Evolutionary conservation across 2,797 vertebrate genomes (phyloP), one percentile per base, ranked within the genome.

Genomic region (Gymnoscopelus braueri): DNA sequence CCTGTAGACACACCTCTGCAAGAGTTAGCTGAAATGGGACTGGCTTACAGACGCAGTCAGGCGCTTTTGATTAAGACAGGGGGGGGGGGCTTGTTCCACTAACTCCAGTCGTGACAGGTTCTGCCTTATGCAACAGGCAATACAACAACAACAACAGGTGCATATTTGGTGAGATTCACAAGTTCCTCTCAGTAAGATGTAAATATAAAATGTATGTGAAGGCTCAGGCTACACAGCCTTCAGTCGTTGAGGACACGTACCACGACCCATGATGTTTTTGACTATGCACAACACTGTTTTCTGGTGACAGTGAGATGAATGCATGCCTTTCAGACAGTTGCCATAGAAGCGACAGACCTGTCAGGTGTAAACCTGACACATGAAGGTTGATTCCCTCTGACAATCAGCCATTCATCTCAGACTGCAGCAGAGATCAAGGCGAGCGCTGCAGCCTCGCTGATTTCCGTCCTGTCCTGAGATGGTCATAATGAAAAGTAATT

Each of bases 1-100:
- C 88, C 87, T 90, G 81, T 77, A 82, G 84, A 86, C 89, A 82
- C 87, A 90, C 88, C 87, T 91, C 56, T 66, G 77, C 70, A 57
- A 67, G 69, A 67, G 78, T 80, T 72, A 82, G 59, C 86, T 84
- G 83, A 90, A 44, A 81, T 71, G 77, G 79, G 70, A 57, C 56
- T 53, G 77, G 81, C 71, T 89, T 83, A 81, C 39, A 65, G 73
- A 71, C 75, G 75, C 79, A 69, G 82, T 87, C 71, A 75, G 86
- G 65, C 72, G 79, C 82, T 77, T 58, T 74, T 69, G 69, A 83
- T 88, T 86, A 86, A 32, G 48, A 61, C 74, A 69, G 71, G 64
- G 74, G 61, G 63, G 63, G 71, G 26, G 53, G 80, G 65, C 1
- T 44, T 44, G 39, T 44, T 44, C 39, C 2, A 44, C 39, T 44